A percentile compares a stretch with the other conserved stretches of the same genome.
These are phyloP conservation scores for Serripes groenlandicus DNA, from an alignment of 2,888 invertebrate species.

Conservation along the genomic window DNA sequence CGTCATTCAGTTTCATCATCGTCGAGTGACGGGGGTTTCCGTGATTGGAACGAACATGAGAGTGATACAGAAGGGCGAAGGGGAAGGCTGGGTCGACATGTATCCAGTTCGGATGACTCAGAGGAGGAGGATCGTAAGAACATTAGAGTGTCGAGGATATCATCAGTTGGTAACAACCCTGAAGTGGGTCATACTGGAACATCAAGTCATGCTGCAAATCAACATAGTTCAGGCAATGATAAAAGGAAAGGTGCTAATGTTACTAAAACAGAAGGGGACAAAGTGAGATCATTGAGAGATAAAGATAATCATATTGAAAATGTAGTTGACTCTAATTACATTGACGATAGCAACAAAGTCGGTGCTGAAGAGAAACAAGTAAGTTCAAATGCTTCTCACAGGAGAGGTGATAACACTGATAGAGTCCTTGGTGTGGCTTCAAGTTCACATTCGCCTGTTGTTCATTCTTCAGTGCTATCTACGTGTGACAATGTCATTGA, in stretches of 20 bases:
- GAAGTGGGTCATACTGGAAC: background rate
- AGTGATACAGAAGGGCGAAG: conserved; percentile 43
- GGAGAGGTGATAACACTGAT: background rate
- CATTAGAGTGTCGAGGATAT: background rate
- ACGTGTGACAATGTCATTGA: too few species aligned
- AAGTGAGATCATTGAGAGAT: background rate
- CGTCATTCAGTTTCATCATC: conserved; percentile 58
- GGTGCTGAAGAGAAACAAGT: background rate
- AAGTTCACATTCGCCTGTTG: background rate
- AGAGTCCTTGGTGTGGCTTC: background rate
- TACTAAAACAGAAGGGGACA: conserved; percentile 10
- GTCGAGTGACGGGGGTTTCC: conserved; percentile 50
- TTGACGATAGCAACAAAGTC: background rate
- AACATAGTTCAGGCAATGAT: background rate
- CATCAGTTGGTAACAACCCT: background rate
- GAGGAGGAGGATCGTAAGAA: background rate
- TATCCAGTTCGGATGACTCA: conserved; percentile 53
- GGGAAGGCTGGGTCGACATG: conserved; percentile 50
- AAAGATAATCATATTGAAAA: background rate
- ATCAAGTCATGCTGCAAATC: background rate
- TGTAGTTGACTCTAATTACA: conserved; percentile 1
- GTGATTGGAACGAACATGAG: conserved; percentile 29
- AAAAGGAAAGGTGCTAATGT: background rate
- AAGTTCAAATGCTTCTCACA: background rate
- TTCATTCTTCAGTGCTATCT: background rate